Percentiles rank a stretch among this genome's conserved stretches.
These are phyloP conservation scores for Odontophorus gujanensis DNA, from an alignment of 2,113 vertebrate genomes.

Conservation along the genomic window DNA sequence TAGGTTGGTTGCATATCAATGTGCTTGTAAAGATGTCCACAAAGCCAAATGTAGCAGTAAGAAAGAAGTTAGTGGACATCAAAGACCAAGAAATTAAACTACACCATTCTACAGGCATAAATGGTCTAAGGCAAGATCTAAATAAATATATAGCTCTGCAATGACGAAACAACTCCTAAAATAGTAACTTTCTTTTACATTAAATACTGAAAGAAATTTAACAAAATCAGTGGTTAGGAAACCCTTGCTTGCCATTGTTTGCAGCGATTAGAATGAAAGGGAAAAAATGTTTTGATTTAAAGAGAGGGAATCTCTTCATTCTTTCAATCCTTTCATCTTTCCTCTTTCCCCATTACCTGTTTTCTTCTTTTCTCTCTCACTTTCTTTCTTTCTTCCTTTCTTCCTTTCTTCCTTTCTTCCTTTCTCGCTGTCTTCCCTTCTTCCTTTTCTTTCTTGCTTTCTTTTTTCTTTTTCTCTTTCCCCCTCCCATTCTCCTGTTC, in stretches of 20 bases:
- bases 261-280: background rate
- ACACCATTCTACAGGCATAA: constrained; percentile 69
- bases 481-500: background rate
- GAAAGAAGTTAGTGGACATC: constrained; percentile 83
- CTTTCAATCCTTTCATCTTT: background rate
- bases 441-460: background rate
- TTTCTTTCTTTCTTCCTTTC: background rate
- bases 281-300: constrained; percentile 29
- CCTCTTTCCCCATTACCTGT: background rate
- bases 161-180: constrained; percentile 1
- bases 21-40: constrained; percentile 91
- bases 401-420: too few species aligned
- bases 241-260: constrained; percentile 38
- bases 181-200: constrained; percentile 27
- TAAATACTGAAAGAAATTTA: background rate
- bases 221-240: constrained; percentile 58
- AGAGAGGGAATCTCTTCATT: background rate
- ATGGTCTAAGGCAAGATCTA: constrained; percentile 41
- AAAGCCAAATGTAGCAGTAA: constrained; percentile 86
- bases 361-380: background rate
- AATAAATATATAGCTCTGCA: constrained; percentile 41
- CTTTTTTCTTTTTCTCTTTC: background rate
- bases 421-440: too few species aligned
- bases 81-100: constrained; percentile 81
- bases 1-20: constrained; percentile 99